Conservation (phyloP, 2,113 vertebrate species). For the Micronycteris hirsuta region DNA sequence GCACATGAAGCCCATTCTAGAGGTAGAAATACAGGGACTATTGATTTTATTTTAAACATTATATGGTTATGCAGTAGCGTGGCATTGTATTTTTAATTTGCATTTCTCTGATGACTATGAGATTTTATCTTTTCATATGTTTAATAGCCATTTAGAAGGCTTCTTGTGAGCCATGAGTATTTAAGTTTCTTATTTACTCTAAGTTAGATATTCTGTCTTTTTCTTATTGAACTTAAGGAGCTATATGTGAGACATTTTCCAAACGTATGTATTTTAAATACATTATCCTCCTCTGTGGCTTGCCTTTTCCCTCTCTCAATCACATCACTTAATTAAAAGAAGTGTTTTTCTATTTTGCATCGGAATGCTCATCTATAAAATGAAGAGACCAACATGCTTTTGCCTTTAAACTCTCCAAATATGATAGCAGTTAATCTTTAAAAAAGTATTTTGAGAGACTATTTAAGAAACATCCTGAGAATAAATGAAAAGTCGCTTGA, state of each 20-base stretch:
- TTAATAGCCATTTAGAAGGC: too few species aligned
- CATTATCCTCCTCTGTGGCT: too few species aligned
- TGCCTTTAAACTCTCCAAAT: background rate
- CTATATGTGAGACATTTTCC: background rate
- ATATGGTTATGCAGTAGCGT: rapidly evolving
- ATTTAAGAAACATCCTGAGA: background rate
- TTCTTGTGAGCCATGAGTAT: rapidly evolving
- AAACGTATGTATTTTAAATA: background rate
- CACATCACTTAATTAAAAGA: background rate
- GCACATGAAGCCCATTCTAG: slow-evolving; percentile 92
- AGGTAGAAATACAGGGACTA: slow-evolving; percentile 98
- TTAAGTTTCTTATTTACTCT: background rate
- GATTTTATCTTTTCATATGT: background rate
- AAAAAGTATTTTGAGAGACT: background rate
- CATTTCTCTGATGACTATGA: background rate
- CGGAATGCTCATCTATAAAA: background rate
- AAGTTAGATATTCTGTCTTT: background rate
- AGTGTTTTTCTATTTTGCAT: background rate
- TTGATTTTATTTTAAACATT: background rate
- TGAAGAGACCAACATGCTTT: background rate
- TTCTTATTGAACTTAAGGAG: too few species aligned
- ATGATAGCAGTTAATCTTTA: background rate
- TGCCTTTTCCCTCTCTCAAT: background rate
- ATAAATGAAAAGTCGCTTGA: background rate
- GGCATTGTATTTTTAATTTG: background rate